phyloP scores from a whole-genome alignment of 1,140 invertebrate genomes.

The Zelostemma sp. region DNA sequence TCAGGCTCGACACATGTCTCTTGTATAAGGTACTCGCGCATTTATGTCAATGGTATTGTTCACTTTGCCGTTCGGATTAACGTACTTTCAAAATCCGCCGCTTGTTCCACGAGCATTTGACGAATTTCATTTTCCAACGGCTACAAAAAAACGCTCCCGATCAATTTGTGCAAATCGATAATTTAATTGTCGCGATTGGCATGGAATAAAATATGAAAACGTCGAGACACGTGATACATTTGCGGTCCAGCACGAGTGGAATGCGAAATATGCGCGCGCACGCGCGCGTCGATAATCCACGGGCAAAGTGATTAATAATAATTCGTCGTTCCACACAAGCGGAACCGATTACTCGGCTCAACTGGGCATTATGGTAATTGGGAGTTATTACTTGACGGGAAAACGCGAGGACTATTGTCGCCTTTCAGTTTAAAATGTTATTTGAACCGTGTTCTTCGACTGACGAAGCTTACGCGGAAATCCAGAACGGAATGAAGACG shows the following conservation, averaged over 20 bases:
- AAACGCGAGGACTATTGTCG: constrained; percentile 24
- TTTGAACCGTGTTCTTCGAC: too few species aligned
- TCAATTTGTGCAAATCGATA: too few species aligned
- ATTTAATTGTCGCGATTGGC: too few species aligned
- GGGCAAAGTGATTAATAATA: constrained; percentile 64
- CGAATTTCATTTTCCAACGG: too few species aligned
- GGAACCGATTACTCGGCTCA: constrained; percentile 63
- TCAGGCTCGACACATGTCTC: constrained; percentile 49
- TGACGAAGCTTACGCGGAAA: constrained; percentile 13
- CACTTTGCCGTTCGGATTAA: constrained; percentile 35
- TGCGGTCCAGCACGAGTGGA: not conserved
- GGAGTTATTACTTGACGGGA: constrained; percentile 54
- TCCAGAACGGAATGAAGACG: constrained; percentile 23
- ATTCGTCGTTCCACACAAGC: constrained; percentile 62
- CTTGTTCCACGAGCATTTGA: too few species aligned
- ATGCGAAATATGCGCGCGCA: not conserved
- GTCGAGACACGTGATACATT: too few species aligned
- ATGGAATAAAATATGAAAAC: too few species aligned
- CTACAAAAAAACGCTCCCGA: too few species aligned
- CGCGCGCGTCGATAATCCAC: constrained; percentile 52
- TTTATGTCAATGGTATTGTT: constrained; percentile 46
- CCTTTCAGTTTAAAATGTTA: too few species aligned
- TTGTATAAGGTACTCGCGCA: constrained; percentile 46
- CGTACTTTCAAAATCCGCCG: not conserved
- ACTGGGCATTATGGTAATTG: constrained; percentile 63